Evolutionary conservation across 1,140 invertebrate species (phyloP), one percentile per base, ranked within the genome.

Genomic region (Drosophila pseudoananassae): DNA sequence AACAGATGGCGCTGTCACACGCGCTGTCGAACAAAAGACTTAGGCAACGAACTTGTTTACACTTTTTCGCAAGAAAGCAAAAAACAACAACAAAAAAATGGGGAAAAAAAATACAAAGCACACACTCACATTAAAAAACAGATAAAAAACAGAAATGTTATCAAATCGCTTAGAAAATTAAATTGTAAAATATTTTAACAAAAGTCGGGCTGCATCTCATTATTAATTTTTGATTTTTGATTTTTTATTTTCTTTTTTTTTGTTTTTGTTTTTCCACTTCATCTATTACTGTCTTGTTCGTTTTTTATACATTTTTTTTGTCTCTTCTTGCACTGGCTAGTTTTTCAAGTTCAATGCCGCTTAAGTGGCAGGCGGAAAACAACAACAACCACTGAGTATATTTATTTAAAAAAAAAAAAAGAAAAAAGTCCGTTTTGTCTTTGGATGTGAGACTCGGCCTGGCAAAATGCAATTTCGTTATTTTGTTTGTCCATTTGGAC

Each of bases 321-420:
- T 57, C 25, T 58, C 20, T 68, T 23, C 2, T 27, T 23, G 29
- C 27, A 25, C 14, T 69, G 49, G 49, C 73, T 54, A 40, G 66
- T 66, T 85, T 85, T 88, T 87, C 82, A 87, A 87, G 82, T 87
- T 87, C 82, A 87, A 87, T 87, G 82, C 82, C 82, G 83, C 40
- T 60, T 55, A 38, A 20, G 5, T 20, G 50, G 23, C 74, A 76
- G 74, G 65, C 82, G 83, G 83, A 85, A 85, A 66, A 87, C 75
- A 61, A 15, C n/a, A 40, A 15, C 36, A 38, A 38, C 9, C 7
- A 43, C 36, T 38, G 6, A 43, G 20, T 20, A 43, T 43, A 15
- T 14, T 4, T 43, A 43, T 43, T 15, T 43, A 15, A 15, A 43
- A 15, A 33, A 55, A 56, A 43, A 47, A 73, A 52, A 47, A 70